phyloP scores from a whole-genome alignment of 1,140 invertebrate species.

The Bradysia coprophila region DNA sequence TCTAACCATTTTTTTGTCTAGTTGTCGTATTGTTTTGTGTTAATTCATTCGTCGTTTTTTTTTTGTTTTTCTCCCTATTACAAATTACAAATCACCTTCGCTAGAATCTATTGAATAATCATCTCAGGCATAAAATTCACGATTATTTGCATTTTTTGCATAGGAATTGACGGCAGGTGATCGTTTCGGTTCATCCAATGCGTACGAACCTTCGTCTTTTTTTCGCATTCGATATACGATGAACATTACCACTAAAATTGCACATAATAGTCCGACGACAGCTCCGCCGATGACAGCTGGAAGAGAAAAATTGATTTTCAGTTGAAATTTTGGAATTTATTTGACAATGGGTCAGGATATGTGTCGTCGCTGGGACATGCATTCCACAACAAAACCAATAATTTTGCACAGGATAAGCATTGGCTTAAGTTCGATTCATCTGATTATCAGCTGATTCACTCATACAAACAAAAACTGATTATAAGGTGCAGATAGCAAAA shows the following conservation, averaged over 20 bases:
- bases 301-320: conserved; percentile 25
- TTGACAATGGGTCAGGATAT: too few relatives aligned
- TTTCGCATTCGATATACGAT: conserved; percentile 98
- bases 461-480: too few relatives aligned
- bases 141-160: conserved; percentile 72
- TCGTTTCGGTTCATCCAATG: conserved; percentile 89
- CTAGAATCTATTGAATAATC: conserved; percentile 12
- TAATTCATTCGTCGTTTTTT: background rate
- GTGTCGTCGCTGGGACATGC: too few relatives aligned
- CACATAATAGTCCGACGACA: conserved; percentile 89
- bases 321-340: too few relatives aligned
- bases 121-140: conserved; percentile 88
- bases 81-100: background rate
- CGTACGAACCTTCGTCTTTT: conserved; percentile 98
- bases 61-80: background rate
- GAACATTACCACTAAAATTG: conserved; percentile 98
- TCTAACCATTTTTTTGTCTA: background rate
- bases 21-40: background rate
- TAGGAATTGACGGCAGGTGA: conserved; percentile 81
- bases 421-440: too few relatives aligned
- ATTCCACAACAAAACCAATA: too few relatives aligned
- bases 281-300: conserved; percentile 95
- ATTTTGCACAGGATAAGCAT: too few relatives aligned
- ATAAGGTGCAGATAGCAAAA: too few relatives aligned
- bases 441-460: too few relatives aligned